These are phyloP conservation scores for Chiridota heheva DNA, from an alignment of 35 echinoderm and acorn worm species.

Conservation along the genomic window DNA sequence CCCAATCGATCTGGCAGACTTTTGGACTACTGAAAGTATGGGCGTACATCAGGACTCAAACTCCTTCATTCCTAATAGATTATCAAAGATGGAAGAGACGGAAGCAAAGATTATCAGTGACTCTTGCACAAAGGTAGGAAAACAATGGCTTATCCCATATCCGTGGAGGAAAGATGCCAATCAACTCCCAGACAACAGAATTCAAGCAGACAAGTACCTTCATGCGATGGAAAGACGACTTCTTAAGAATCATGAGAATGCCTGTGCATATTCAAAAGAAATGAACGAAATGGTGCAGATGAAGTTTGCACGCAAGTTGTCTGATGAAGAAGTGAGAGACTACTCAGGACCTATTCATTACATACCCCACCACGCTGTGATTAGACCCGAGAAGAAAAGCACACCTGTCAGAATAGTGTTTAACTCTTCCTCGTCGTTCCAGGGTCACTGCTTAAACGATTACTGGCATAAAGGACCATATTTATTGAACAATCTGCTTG, in stretches of 20 bases:
- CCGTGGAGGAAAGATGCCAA: slow-evolving; percentile 73
- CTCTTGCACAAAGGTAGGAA: slow-evolving; percentile 46
- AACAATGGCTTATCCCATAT: slow-evolving; percentile 73
- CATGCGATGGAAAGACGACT: slow-evolving; percentile 54
- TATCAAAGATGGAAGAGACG: slow-evolving; percentile 10
- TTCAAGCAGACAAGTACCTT: slow-evolving; percentile 61
- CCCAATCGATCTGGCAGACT: slow-evolving; percentile 42
- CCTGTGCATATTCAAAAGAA: slow-evolving; percentile 45
- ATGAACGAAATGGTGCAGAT: slow-evolving; percentile 68
- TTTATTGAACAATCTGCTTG: slow-evolving; percentile 59
- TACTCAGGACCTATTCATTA: slow-evolving; percentile 69
- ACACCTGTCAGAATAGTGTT: slow-evolving; percentile 73
- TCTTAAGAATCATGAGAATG: slow-evolving; percentile 49
- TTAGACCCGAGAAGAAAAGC: slow-evolving; percentile 68
- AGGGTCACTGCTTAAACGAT: slow-evolving; percentile 65
- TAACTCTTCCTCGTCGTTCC: slow-evolving; percentile 54
- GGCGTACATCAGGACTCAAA: not conserved
- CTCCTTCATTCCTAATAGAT: not conserved
- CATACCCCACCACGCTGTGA: slow-evolving; percentile 60
- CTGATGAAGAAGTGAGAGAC: slow-evolving; percentile 26
- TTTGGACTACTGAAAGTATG: slow-evolving; percentile 60
- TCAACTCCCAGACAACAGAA: slow-evolving; percentile 58
- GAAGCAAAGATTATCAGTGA: slow-evolving; percentile 55
- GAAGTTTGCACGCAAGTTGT: slow-evolving; percentile 74
- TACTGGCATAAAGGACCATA: slow-evolving; percentile 72